These are phyloP conservation scores for Mandrillus leucophaeus DNA, from an alignment of 2,113 vertebrate genomes.

Conservation along the genomic window DNA sequence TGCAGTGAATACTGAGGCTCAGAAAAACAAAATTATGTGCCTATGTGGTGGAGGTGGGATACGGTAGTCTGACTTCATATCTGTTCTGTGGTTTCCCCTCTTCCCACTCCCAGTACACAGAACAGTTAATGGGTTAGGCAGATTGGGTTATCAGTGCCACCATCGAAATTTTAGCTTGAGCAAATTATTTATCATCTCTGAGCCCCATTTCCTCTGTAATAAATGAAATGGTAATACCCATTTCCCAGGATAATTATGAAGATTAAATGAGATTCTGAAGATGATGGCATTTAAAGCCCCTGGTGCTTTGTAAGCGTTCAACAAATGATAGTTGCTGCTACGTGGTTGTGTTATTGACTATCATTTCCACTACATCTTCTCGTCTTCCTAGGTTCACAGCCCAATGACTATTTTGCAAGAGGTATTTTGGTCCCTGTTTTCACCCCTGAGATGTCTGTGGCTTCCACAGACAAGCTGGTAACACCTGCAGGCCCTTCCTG, in stretches of 20 bases:
- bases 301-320: neutral
- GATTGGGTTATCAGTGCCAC: neutral
- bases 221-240: neutral
- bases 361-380: neutral
- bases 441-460: accelerated
- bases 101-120: accelerated
- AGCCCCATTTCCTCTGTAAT: neutral
- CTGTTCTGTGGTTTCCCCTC: neutral
- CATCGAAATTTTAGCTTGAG: neutral
- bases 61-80: accelerated
- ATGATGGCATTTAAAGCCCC: neutral
- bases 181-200: neutral
- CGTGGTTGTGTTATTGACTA: neutral
- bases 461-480: neutral
- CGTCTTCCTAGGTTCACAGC: neutral
- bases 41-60: neutral
- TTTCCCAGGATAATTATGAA: neutral
- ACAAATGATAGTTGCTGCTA: neutral
- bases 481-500: neutral
- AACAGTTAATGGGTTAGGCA: neutral
- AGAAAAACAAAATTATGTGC: neutral
- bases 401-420: neutral
- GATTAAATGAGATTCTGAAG: neutral
- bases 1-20: neutral
- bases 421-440: neutral